Base-by-base conservation (phyloP, 2,797 vertebrate species). In the Molossus molossus region DNA sequence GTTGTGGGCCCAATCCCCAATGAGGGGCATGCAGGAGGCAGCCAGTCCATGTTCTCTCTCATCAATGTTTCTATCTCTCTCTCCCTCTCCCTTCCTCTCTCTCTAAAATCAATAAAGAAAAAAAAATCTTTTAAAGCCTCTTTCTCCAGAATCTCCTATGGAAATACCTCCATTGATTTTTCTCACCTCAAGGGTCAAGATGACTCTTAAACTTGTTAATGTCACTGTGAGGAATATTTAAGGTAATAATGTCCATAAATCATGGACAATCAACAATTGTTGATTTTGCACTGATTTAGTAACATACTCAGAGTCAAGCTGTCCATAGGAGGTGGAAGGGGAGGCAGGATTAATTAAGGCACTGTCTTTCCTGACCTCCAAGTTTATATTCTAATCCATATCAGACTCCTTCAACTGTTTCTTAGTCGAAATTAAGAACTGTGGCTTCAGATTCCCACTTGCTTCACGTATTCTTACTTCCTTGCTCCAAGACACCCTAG, bases 391-490 rank as follows among this genome's bases (percentile, higher is more conserved):
- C 7, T 62, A 17, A 57, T 85, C 69, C 75, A 0, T 37, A 6
- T 77, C 92, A 53, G 20, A 62, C 4, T 90, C 27, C 62, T 93
- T 90, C 84, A 87, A 64, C 13, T 25, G 3, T 89, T 96, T 94
- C 88, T 88, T 77, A 69, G 65, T 25, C 62, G 33, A 96, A 88
- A 96, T 80, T 55, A 75, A 84, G 79, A 86, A 60, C 37, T 27
- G 48, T 72, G 57, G 15, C 37, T 96, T 94, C 53, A 72, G 17
- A 87, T n/a, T 87, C 17, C 14, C 48, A 17, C 64, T 96, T 53
- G 62, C 87, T 93, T 96, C 91, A 95, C 58, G 87, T 37, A 67
- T 48, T 73, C 80, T 76, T 83, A 75, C 55, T 91, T 87, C 69
- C 40, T 57, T 92, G 92, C 76, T 94, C 86, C 27, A 87, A 72